Conservation (phyloP, 64 coral and sea anemone species). For the Montipora sp. region DNA sequence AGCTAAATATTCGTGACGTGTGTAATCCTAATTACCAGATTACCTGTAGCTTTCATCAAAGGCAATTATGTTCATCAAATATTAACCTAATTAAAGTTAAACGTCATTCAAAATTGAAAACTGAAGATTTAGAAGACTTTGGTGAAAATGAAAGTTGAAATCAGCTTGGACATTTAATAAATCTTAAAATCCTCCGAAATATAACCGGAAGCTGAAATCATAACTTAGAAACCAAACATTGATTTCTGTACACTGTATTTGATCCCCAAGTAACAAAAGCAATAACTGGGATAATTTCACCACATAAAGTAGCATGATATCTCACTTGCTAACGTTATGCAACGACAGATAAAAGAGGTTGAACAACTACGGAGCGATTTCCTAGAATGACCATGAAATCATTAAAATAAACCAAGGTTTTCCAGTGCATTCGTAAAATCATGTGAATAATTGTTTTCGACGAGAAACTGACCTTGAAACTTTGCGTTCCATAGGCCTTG, state of each 20-base stretch:
- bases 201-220: slow-evolving; percentile 11
- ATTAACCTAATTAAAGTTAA: background rate
- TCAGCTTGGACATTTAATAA: background rate
- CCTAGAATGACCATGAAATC: background rate
- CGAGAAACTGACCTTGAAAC: background rate
- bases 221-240: background rate
- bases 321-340: background rate
- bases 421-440: too few species aligned
- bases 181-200: background rate
- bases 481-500: background rate
- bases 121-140: too few species aligned
- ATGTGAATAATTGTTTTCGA: background rate
- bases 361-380: background rate
- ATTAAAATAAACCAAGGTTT: background rate
- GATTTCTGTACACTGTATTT: background rate
- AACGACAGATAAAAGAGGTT: background rate
- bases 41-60: background rate
- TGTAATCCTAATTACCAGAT: background rate
- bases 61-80: background rate
- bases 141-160: too few species aligned
- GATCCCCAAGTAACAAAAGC: background rate
- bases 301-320: background rate
- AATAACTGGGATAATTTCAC: background rate
- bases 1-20: too few species aligned
- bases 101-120: background rate